A percentile compares a stretch with the other conserved stretches of the same genome.
phyloP scores from a whole-genome alignment of 2,888 invertebrate species.

The Drosophila barbarae region DNA sequence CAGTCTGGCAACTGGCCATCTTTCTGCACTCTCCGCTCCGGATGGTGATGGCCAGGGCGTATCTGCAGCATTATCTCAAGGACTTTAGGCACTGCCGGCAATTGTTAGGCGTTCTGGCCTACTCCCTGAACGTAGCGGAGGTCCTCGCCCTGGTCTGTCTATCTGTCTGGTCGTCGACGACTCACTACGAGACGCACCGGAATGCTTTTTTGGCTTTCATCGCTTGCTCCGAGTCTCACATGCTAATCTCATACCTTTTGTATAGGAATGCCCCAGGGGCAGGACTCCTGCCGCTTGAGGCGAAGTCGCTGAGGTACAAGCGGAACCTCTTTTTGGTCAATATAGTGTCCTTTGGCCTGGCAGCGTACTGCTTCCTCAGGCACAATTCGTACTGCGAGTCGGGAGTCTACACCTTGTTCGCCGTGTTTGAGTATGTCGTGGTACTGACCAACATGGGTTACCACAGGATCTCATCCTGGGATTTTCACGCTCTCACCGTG shows the following conservation, averaged over 20 bases:
- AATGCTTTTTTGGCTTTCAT: constrained; percentile 93
- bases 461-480: background rate
- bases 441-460: background rate
- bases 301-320: constrained; percentile 88
- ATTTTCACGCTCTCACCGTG: background rate
- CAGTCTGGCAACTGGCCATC: constrained; percentile 93
- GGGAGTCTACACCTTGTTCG: constrained; percentile 80
- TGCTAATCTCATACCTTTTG: constrained; percentile 89
- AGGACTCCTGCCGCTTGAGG: constrained; percentile 82
- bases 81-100: constrained; percentile 83
- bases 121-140: constrained; percentile 89
- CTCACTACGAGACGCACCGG: constrained; percentile 92
- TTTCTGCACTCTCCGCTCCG: constrained; percentile 90
- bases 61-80: constrained; percentile 87
- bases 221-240: constrained; percentile 90
- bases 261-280: constrained; percentile 84
- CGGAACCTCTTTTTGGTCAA: constrained; percentile 87
- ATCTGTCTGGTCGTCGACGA: constrained; percentile 94
- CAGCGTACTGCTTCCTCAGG: constrained; percentile 92
- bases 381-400: constrained; percentile 96
- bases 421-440: constrained; percentile 1
- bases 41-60: constrained; percentile 88
- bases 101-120: constrained; percentile 83
- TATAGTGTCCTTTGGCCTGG: constrained; percentile 86
- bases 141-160: constrained; percentile 92